These are phyloP conservation scores for Catocala nupta DNA, from an alignment of 2,888 invertebrate species.

Conservation along the genomic window DNA sequence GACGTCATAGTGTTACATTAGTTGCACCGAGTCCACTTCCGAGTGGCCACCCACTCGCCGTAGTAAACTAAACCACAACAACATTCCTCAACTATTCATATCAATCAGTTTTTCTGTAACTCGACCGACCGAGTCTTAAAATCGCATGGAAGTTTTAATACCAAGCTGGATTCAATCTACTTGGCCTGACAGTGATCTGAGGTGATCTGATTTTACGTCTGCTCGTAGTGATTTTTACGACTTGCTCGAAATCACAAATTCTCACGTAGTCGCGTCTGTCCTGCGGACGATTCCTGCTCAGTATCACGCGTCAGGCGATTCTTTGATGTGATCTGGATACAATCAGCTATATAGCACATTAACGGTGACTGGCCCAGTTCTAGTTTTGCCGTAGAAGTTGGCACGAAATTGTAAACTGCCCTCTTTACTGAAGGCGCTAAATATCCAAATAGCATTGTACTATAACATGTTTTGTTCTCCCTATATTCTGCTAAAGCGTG, in stretches of 20 bases:
- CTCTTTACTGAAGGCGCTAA: constrained; percentile 81
- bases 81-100: constrained; percentile 52
- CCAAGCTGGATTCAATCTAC: constrained; percentile 1
- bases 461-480: constrained; percentile 49
- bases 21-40: constrained; percentile 64
- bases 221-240: constrained; percentile 49
- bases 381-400: constrained; percentile 80
- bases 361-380: constrained; percentile 83
- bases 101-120: background rate
- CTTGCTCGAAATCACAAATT: constrained; percentile 41
- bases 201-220: constrained; percentile 25
- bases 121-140: background rate
- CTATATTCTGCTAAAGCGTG: constrained; percentile 46
- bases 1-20: constrained; percentile 52
- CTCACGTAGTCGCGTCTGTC: constrained; percentile 57
- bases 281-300: constrained; percentile 60
- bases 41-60: constrained; percentile 62
- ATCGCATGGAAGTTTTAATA: background rate
- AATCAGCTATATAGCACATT: constrained; percentile 79
- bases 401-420: constrained; percentile 86
- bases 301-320: constrained; percentile 62
- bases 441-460: constrained; percentile 67
- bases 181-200: constrained; percentile 19
- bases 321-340: constrained; percentile 85
- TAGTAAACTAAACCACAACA: constrained; percentile 68